Evolutionary conservation across 2,888 invertebrate species (phyloP).

Genomic region (Sialis fuliginosa): DNA sequence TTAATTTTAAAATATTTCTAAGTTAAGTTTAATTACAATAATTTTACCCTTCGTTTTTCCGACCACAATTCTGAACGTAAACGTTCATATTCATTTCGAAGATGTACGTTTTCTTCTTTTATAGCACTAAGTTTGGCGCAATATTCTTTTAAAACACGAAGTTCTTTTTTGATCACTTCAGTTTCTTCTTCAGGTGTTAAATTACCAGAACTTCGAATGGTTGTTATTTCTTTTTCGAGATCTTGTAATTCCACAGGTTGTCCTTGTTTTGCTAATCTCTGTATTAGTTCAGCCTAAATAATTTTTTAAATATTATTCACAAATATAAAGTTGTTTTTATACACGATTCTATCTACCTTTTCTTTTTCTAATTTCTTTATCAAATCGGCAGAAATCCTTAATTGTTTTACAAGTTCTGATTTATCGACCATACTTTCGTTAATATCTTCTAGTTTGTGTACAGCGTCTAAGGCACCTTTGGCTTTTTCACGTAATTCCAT

Average conservation of each 20-base stretch:
- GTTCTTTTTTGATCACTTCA: not conserved
- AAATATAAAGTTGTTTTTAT: not conserved
- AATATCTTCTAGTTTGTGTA: not conserved
- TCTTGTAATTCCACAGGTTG: not conserved
- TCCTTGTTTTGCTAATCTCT: not conserved
- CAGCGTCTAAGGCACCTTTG: not conserved
- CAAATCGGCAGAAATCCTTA: not conserved
- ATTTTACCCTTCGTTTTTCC: too few relatives aligned
- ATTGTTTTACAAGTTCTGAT: not conserved
- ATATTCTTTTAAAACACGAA: not conserved
- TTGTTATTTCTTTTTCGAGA: too few relatives aligned
- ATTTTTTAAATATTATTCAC: not conserved
- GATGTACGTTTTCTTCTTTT: not conserved
- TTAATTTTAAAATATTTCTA: too few relatives aligned
- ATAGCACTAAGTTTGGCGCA: not conserved
- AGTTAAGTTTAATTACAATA: too few relatives aligned
- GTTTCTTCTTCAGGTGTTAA: not conserved
- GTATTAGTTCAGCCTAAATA: not conserved
- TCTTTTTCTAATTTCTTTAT: not conserved
- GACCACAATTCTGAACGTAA: too few relatives aligned
- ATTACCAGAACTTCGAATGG: too few relatives aligned
- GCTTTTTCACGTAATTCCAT: not conserved
- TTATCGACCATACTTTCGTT: not conserved
- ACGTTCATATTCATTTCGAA: too few relatives aligned
- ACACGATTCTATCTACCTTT: not conserved